Evolutionary conservation across 2,113 vertebrate species (phyloP), one percentile per base, ranked within the genome.

Genomic region (Amphiprion ocellaris): DNA sequence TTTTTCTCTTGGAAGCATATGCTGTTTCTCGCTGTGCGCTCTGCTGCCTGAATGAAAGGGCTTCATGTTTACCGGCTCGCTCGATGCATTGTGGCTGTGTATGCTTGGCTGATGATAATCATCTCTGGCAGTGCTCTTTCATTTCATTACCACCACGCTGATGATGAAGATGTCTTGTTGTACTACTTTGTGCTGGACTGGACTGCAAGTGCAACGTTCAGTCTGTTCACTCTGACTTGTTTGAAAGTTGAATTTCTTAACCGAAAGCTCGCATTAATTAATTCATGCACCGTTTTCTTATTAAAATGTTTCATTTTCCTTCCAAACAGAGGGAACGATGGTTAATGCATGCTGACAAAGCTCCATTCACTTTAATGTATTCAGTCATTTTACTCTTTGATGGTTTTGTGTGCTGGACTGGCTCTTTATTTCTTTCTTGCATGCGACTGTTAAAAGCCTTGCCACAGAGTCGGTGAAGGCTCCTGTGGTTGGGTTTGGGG

Each of bases 71-170:
- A 69, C 78, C 69, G 6, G 71, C 61, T 76, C 79, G 77, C 72
- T 70, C 33, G 59, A 63, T 88, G 90, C 80, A 70, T 83, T 24
- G 4, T 64, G 66, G 33, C 74, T 78, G 66, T 71, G 60, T 78
- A 2, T 80, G 83, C 79, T 90, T 82, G 75, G 83, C 90, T 89
- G 67, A 81, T 88, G 85, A 77, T 87, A 75, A 87, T 82, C 79
- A 77, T 86, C 79, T 77, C 83, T 76, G 77, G 66, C 82, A 53
- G 24, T 17, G 84, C 80, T 72, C 59, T 79, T 79, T 83, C 82
- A 82, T 87, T 77, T 86, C 82, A 86, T 87, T 69, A 75, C 61
- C 17, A 21, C 71, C 10, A 39, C 69, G 19, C 70, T 60, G 75
- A 75, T 47, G 61, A 83, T 66, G 58, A 77, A 69, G 37, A 70